Evolutionary conservation across 53 echinoderm and acorn worm species (phyloP), one percentile per base, ranked within the genome.

Genomic region (Holothuria scabra): DNA sequence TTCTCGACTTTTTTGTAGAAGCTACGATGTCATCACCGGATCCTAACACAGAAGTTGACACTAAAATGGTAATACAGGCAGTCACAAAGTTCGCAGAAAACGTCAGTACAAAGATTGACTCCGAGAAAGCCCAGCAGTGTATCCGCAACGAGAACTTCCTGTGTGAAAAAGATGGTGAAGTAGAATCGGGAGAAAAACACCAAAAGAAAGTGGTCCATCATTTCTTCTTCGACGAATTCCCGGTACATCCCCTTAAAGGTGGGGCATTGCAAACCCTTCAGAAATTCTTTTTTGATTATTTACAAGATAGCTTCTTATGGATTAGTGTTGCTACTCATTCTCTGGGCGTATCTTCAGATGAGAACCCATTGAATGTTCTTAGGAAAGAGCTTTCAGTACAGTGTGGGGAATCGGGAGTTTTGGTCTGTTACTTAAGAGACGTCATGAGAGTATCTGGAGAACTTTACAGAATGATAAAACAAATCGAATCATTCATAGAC

Each of bases 191-290:
- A 1, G 25, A 44, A 21, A 26, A n/a, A 9, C 14, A 29, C 4
- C 16, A 57, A 58, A 31, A 57, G 31, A 6, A 21, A 26, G 78
- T 78, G 32, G 58, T 32, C 5, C 59, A 78, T 25, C 78, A 78
- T 20, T 78, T 78, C 78, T 78, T 78, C 58, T 78, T 78, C 30
- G 78, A 78, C 59, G 78, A 78, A 28, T 78, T 78, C 55, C 78
- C 78, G 5, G 31, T 78, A 28, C 78, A 78, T 32, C 58, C 78
- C 18, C 25, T 78, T 9, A 78, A 58, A 57, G 28, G 56, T 11
- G 78, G 29, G 12, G 57, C 56, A 13, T 78, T 78, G 52, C 1
- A 52, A 52, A 16, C 1, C 1, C 52, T 52, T 14, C 57, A 28
- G 1, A 59, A 78, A 4, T 57, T 78, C 28, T 78, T 30, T 31